Percentiles rank a stretch among this genome's conserved stretches.
Conservation (phyloP, 2,888 invertebrate species). For the Ernsta delagoae region DNA sequence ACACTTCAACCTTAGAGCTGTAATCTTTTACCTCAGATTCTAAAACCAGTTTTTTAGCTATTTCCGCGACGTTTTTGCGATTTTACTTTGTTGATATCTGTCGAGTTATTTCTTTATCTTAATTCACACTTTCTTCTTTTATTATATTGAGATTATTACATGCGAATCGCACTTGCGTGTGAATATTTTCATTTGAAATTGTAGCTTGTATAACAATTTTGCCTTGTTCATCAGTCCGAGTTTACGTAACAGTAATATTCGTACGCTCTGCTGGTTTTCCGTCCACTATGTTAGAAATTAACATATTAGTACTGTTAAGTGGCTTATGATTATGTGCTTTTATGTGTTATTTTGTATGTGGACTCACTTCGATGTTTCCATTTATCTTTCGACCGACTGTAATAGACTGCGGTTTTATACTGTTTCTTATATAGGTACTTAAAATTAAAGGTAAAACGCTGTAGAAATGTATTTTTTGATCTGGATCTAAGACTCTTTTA, state of each 20-base stretch:
- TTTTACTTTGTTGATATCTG: constrained; percentile 1
- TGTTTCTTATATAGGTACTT: too few species aligned
- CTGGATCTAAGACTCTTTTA: too few species aligned
- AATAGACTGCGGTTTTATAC: background rate
- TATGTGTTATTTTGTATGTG: constrained; percentile 11
- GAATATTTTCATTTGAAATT: constrained; percentile 32
- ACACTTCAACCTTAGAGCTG: background rate
- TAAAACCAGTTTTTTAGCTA: constrained; percentile 4
- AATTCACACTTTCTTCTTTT: constrained; percentile 33
- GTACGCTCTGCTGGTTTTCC: constrained; percentile 38
- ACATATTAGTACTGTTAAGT: constrained; percentile 38
- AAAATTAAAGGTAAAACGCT: too few species aligned
- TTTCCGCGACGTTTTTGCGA: background rate
- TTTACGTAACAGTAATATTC: constrained; percentile 41
- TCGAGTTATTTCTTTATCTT: background rate
- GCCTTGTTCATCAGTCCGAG: constrained; percentile 13
- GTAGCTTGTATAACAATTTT: constrained; percentile 28
- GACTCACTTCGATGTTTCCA: background rate
- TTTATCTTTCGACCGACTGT: background rate
- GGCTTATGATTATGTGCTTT: constrained; percentile 21
- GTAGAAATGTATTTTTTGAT: too few species aligned
- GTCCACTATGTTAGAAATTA: constrained; percentile 29
- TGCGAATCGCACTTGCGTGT: constrained; percentile 25
- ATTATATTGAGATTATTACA: constrained; percentile 20
- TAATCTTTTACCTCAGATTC: background rate